Evolutionary conservation across 1,140 invertebrate genomes (phyloP).

Genomic region (Heliothis virescens): DNA sequence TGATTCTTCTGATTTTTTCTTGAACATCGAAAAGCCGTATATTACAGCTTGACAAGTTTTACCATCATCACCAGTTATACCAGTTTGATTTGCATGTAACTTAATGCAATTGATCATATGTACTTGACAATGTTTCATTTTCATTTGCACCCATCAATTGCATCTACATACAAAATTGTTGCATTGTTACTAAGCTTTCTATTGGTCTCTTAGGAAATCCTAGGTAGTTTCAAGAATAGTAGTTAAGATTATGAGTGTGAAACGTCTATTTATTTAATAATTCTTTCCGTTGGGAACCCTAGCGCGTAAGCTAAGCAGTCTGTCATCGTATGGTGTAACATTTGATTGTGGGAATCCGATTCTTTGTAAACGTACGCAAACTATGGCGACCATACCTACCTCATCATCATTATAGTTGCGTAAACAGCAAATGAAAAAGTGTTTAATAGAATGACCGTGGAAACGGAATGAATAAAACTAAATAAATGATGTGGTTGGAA

Average conservation of each 20-base stretch:
- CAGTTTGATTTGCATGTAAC: no score
- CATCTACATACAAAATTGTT: no score
- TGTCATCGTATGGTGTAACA: constrained; percentile 10
- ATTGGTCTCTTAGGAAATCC: background rate
- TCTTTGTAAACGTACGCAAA: background rate
- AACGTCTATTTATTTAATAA: constrained; percentile 1
- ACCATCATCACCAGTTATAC: no score
- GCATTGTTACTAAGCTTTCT: no score
- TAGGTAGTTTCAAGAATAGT: background rate
- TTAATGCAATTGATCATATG: no score
- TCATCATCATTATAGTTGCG: constrained; percentile 10
- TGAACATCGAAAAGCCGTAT: no score
- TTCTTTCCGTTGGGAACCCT: constrained; percentile 10
- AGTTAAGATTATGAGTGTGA: background rate
- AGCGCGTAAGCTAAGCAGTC: background rate
- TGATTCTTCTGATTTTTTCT: background rate
- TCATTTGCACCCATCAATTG: no score
- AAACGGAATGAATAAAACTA: constrained; percentile 7
- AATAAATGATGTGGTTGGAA: background rate
- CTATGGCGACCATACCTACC: background rate
- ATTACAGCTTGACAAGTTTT: no score
- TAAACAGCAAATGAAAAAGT: background rate
- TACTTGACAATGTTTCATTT: no score
- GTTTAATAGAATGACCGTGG: background rate
- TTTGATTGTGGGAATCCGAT: constrained; percentile 14